Evolutionary conservation across 2,113 vertebrate genomes (phyloP).

Genomic region (Microcebus ravelobensis): DNA sequence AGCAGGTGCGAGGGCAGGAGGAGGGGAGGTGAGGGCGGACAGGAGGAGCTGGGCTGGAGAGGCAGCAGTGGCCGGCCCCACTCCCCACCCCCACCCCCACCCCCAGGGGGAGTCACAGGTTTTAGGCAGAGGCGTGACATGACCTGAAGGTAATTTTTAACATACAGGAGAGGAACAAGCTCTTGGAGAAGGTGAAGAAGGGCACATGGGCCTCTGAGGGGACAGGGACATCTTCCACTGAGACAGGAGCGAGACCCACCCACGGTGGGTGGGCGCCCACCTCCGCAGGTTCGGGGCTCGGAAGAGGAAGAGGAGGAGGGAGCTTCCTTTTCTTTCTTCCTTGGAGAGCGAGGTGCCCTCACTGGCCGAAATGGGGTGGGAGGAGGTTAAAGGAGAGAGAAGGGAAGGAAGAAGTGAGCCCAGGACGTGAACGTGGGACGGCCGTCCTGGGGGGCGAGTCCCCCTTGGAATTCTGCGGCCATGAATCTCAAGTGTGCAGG

Average conservation of each 20-base stretch:
- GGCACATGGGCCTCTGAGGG: not conserved
- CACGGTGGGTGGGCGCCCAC: accelerated
- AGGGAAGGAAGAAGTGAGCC: not conserved
- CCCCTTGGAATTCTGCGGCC: not conserved
- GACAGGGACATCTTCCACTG: not conserved
- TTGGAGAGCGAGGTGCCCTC: not conserved
- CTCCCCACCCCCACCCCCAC: not conserved
- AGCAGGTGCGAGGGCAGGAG: too few species aligned
- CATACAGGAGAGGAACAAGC: not conserved
- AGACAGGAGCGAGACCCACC: not conserved
- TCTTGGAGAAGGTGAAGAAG: not conserved
- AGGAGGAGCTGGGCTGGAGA: not conserved
- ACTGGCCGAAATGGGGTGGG: accelerated
- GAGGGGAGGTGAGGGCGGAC: not conserved
- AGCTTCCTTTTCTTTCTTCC: not conserved
- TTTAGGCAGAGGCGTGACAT: not conserved
- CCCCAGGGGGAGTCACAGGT: not conserved
- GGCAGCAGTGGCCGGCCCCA: not conserved
- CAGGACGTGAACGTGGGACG: accelerated
- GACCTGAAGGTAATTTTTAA: not conserved
- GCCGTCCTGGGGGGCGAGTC: not conserved
- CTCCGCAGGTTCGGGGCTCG: not conserved
- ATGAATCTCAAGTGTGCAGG: not conserved
- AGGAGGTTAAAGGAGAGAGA: not conserved
- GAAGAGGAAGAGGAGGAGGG: too few species aligned